These are phyloP conservation scores for Albula glossodonta DNA, from an alignment of 2,113 vertebrate genomes.

Conservation along the genomic window DNA sequence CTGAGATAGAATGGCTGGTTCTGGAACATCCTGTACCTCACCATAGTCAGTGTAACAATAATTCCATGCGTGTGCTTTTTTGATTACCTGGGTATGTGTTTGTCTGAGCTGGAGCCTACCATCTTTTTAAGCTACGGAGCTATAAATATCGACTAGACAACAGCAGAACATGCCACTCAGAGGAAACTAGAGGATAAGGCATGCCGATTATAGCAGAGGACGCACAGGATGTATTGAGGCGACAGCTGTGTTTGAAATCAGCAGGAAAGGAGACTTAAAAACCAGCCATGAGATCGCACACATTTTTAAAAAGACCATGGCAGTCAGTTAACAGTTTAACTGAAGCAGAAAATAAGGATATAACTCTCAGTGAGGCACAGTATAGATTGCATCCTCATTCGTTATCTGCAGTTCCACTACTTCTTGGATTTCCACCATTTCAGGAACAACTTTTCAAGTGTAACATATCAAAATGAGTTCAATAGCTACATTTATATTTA, in stretches of 20 bases:
- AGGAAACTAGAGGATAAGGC: not conserved
- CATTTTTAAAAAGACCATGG: too few species aligned
- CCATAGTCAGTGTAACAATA: not conserved
- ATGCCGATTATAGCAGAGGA: not conserved
- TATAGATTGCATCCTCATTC: not conserved
- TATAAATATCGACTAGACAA: not conserved
- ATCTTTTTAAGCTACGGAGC: not conserved
- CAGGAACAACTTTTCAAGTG: not conserved
- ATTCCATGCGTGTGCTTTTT: not conserved
- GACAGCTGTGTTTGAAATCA: too few species aligned
- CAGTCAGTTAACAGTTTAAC: too few species aligned
- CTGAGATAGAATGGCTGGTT: not conserved
- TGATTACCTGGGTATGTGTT: not conserved
- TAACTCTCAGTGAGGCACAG: not conserved
- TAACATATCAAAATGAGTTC: not conserved
- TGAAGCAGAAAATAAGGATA: not conserved
- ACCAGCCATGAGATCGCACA: too few species aligned
- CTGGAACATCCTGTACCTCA: not conserved
- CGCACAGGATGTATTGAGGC: too few species aligned
- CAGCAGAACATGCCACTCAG: not conserved
- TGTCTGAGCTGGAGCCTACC: not conserved
- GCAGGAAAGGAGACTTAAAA: too few species aligned
- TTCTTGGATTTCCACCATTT: not conserved
- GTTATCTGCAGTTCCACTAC: not conserved
- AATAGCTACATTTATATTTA: not conserved